Evolutionary conservation across 2,797 vertebrate species (phyloP), one percentile per base, ranked within the genome.

Genomic region (Mallotus villosus): DNA sequence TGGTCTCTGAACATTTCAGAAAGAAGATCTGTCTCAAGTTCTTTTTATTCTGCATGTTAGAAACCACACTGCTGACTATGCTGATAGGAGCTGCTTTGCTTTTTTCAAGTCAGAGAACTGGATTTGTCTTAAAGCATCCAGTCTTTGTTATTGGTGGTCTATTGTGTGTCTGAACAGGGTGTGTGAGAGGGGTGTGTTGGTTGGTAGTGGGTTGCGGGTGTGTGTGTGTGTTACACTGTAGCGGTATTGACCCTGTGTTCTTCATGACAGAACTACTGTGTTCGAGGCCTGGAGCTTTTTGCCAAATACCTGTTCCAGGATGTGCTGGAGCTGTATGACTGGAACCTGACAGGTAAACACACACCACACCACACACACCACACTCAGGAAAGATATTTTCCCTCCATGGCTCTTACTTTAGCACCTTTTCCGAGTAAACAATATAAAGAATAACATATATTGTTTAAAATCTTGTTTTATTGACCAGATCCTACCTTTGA

Each of bases 251-350:
- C 62, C 32, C 32, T 2, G 6, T 71, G 17, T 71, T 19, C 64
- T 41, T 71, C 4, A 21, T 24, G 79, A 6, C 90, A 99, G 98
- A 98, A 99, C 92, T 99, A 96, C 92, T 99, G 97, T 62, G 94
- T 98, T 51, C 94, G 90, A 83, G 98, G 97, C 72, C 92, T 99
- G 87, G 97, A 99, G 85, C 90, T 97, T 46, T 98, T 99, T 66
- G 94, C 95, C 67, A 90, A 94, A 0, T 99, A 96, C 84, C 85
- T 99, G 29, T 99, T 99, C 92, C 94, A 94, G 92, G 97, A 99
- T 85, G 92, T 99, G 80, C 93, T 99, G 59, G 98, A 99, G 82
- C 93, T 99, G 49, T 98, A 99, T 34, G 98, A 99, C 92, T 99
- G 98, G 97, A 97, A 99, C 92, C 94, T 99, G 83, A 94, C 90